Conservation (phyloP, 35 echinoderm and acorn worm genomes). For the Lytechinus pictus region DNA sequence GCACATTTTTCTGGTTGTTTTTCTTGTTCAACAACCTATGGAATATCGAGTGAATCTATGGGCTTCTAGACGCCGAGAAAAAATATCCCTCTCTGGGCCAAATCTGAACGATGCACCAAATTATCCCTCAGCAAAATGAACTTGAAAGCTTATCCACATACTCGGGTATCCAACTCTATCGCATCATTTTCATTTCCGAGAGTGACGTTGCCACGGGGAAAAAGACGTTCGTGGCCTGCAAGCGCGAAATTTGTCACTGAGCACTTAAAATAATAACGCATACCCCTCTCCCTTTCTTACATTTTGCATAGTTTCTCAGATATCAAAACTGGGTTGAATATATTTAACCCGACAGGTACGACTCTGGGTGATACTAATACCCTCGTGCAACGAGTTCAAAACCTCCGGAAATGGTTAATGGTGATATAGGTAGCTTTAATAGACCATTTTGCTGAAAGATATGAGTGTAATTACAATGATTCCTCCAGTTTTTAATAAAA, state of each 20-base stretch:
- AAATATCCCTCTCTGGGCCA: background rate
- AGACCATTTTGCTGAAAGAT: background rate
- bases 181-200: background rate
- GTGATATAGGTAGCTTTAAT: background rate
- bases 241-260: background rate
- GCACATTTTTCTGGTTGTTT: too few relatives aligned
- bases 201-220: background rate
- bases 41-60: too few relatives aligned
- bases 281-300: background rate
- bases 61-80: background rate
- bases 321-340: background rate
- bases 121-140: background rate
- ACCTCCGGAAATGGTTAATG: background rate
- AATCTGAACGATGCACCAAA: background rate
- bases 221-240: background rate
- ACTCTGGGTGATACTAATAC: background rate
- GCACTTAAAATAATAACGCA: conserved; percentile 6
- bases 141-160: background rate
- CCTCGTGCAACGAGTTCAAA: background rate
- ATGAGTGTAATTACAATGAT: too few relatives aligned
- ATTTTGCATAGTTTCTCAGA: background rate
- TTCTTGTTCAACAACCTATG: too few relatives aligned
- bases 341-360: background rate
- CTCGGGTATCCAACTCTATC: background rate
- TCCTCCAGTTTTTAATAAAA: too few relatives aligned